Percentiles rank a stretch among this genome's conserved stretches.
phyloP scores from a whole-genome alignment of 2,888 invertebrate genomes.

The Lysandra bellargus region DNA sequence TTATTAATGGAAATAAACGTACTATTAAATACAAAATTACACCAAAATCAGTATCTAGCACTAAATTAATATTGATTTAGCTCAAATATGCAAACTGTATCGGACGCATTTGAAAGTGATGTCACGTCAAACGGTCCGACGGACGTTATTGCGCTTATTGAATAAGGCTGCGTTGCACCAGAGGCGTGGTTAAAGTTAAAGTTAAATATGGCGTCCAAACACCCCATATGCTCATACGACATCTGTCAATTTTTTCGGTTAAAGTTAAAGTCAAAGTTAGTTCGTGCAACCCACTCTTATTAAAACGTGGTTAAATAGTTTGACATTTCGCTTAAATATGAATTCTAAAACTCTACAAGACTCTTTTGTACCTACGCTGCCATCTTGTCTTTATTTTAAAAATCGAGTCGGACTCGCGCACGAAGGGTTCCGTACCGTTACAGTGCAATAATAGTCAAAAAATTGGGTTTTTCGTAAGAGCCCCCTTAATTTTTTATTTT shows the following conservation, averaged over 20 bases:
- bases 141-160: background rate
- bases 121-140: background rate
- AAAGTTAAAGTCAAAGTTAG: no score
- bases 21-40: background rate
- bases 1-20: background rate
- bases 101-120: slow-evolving; percentile 1
- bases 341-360: background rate
- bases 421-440: no score
- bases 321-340: background rate
- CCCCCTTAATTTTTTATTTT: no score
- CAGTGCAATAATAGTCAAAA: no score
- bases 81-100: slow-evolving; percentile 7
- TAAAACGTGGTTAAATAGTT: background rate
- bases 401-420: no score
- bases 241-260: no score
- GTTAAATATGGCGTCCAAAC: no score
- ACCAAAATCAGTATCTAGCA: background rate
- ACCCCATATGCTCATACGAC: no score
- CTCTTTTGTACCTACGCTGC: no score
- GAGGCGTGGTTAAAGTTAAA: no score
- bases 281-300: background rate
- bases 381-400: no score
- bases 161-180: background rate
- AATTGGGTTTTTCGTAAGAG: no score
- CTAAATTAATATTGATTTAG: background rate